Base-by-base conservation (phyloP, 2,113 vertebrate genomes). In the Drymodes brunneopygia region DNA sequence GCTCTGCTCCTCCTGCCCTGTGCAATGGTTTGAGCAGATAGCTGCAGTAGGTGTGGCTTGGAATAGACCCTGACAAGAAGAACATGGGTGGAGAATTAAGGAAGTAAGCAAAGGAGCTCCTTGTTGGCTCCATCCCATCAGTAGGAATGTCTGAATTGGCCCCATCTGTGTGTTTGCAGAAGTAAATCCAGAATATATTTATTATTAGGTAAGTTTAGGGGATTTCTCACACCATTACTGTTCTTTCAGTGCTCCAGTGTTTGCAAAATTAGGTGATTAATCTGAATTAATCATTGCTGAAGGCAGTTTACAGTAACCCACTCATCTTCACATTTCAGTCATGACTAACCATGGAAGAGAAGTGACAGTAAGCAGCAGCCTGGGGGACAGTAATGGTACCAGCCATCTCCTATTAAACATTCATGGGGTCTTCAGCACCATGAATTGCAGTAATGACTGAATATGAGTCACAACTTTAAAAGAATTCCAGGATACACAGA, bases 11-110 rank as follows among this genome's bases (percentile, higher is more conserved):
- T 81, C 64, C 54, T 71, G 25, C 19, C 21, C 28, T 47, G 38
- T 47, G 61, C 38, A 35, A 9, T 12, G 23, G 12, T 75, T 80
- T 2, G 4, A 54, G 36, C 15, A 58, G 27, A 42, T 4, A 67
- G 38, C 44, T 66, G 3, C 0, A 1, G 15, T 10, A 17, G 67
- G 28, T 53, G 15, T 25, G 1, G 0, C 31, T 3, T 4, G 8
- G 23, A 83, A 23, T 22, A 36, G 36, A 53, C 11, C 12, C 15
- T 0, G 0, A 36, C 7, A 66, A 75, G 27, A 64, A 25, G 16
- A 82, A 61, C 10, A 15, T 0, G 4, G 12, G 13, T 53, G 22
- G 13, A 87, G 24, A 82, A 50, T 28, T 50, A 83, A 44, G 21
- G 29, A 82, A 86, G 25, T 23, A 93, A 65, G 27, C 17, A 77